Evolutionary conservation across 2,113 vertebrate genomes (phyloP), one percentile per base, ranked within the genome.

Genomic region (Apeltes quadracus): DNA sequence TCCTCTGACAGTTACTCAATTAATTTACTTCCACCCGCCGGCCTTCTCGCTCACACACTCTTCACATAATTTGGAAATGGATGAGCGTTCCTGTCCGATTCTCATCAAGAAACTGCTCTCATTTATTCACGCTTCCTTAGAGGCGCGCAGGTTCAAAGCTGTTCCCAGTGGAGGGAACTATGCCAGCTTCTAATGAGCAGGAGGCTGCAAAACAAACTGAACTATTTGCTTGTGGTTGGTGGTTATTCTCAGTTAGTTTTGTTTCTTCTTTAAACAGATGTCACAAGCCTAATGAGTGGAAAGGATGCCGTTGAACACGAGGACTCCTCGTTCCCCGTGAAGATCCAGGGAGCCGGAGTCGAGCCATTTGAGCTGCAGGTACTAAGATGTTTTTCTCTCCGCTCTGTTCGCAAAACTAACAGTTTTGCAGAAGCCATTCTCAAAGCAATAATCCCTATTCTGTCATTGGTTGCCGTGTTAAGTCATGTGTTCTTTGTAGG

Each of bases 291-390:
- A 46, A 22, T 70, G 7, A 75, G 48, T 61, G 85, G 72, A 43
- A 89, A 76, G n/a, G 76, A 58, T 72, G 27, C 53, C 15, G 38
- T 8, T 48, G 71, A 77, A 10, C 88, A 84, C 5, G 91, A 94
- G 0, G 87, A 88, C 51, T 72, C 81, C 7, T 89, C 88, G 1
- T 90, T 92, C 72, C 69, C 85, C 36, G 89, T 95, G 62, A 95
- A 94, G 87, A 87, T 95, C 69, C 93, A 94, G 59, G 94, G 93
- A 25, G 89, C 92, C 10, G 94, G 93, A 61, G 76, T 95, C 1
- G 94, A 94, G 62, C 29, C 90, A 2, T 94, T 95, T 86, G 94
- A 94, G 83, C 53, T 94, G 67, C 92, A 92, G 93, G 94, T 95
- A 85, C 12, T 58, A 67, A 69, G 27, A 29, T 15, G 18, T 7